Evolutionary conservation across 1,140 invertebrate species (phyloP).

Genomic region (Brachionus plicatilis): DNA sequence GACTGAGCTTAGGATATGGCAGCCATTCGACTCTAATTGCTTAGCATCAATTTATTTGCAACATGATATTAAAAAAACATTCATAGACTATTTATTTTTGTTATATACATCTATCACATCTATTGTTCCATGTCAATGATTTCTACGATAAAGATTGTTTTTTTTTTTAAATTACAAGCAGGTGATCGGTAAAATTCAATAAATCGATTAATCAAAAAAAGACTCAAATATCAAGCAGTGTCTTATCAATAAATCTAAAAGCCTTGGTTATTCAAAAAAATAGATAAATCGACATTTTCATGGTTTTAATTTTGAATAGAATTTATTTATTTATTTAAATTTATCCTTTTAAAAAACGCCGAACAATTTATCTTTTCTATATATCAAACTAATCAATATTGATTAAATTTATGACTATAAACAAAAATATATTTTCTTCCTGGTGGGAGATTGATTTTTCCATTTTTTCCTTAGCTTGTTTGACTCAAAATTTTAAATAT

Average conservation of each 20-base stretch:
- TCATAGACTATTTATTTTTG: background rate
- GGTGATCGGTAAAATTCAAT: background rate
- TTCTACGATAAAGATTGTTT: background rate
- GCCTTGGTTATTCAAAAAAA: background rate
- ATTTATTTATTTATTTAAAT: background rate
- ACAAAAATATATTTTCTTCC: background rate
- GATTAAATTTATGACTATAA: background rate
- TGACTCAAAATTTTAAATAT: background rate
- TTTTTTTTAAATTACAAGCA: background rate
- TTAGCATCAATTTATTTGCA: background rate
- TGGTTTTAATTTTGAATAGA: background rate
- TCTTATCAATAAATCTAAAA: background rate
- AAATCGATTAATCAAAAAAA: background rate
- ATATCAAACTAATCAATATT: background rate
- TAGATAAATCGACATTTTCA: background rate
- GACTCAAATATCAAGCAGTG: background rate
- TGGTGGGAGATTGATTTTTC: background rate
- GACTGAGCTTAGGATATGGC: background rate
- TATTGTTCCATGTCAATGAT: background rate
- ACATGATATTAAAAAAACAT: constrained; percentile 2
- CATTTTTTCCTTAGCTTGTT: background rate
- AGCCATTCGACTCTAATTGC: background rate
- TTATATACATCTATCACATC: background rate
- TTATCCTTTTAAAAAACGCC: background rate
- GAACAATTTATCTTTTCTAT: background rate